Evolutionary conservation across 2,797 vertebrate species (phyloP).

Genomic region (Phataginus tetradactyla): DNA sequence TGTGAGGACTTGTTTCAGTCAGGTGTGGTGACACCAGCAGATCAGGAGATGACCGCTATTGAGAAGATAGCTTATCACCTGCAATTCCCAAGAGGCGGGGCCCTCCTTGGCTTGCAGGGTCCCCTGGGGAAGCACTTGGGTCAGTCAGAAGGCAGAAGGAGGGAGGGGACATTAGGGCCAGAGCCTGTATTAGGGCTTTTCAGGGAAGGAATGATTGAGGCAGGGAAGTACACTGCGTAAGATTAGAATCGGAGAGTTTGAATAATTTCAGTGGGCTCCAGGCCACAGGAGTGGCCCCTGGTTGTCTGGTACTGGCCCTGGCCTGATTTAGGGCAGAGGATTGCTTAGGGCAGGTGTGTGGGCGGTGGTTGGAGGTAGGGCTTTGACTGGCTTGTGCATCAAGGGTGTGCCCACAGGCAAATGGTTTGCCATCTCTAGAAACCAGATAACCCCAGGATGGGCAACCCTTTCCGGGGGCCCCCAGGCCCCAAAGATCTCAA

Average conservation of each 20-base stretch:
- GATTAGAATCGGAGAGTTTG: background rate
- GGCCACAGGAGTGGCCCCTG: background rate
- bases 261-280: background rate
- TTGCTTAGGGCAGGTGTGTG: background rate
- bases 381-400: background rate
- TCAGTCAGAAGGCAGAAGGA: background rate
- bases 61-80: background rate
- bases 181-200: background rate
- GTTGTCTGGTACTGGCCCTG: background rate
- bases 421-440: background rate
- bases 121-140: background rate
- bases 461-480: background rate
- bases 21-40: background rate
- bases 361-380: background rate
- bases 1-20: background rate
- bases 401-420: background rate
- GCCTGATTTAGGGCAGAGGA: background rate
- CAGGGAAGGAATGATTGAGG: background rate
- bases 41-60: background rate
- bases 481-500: background rate
- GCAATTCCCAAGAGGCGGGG: background rate
- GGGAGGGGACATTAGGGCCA: background rate
- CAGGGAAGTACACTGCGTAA: background rate
- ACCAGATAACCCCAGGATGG: background rate
- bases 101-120: fast-evolving